phyloP scores from a whole-genome alignment of 2,797 vertebrate genomes.

The Momotus momota region DNA sequence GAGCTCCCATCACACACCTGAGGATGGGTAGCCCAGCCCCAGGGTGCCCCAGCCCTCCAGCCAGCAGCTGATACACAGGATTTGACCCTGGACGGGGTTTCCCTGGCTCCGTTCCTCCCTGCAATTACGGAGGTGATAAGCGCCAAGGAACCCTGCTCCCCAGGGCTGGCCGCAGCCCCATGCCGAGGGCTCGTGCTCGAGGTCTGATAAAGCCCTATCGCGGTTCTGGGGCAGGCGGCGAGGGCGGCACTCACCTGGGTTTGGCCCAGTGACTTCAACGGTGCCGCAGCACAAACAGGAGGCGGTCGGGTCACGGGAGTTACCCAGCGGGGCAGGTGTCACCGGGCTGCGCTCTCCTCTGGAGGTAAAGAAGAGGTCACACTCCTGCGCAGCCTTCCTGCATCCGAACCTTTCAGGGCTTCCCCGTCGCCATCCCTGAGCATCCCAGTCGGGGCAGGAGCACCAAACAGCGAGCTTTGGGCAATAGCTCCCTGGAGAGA shows the following conservation, averaged over 20 bases:
- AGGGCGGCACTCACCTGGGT: constrained; percentile 19
- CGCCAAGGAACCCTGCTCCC: neutral
- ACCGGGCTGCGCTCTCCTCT: constrained; percentile 35
- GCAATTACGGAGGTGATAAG: rapidly evolving
- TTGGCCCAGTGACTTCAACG: constrained; percentile 41
- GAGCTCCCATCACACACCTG: neutral
- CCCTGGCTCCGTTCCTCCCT: neutral
- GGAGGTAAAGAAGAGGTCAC: constrained; percentile 62
- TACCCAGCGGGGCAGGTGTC: constrained; percentile 59
- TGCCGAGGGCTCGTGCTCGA: rapidly evolving
- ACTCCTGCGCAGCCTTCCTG: neutral
- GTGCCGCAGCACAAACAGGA: constrained; percentile 53
- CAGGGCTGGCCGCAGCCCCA: rapidly evolving
- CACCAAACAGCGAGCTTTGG: neutral
- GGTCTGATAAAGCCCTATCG: neutral
- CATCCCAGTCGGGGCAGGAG: rapidly evolving
- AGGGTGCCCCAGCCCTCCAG: neutral
- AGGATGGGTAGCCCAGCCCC: neutral
- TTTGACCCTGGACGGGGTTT: neutral
- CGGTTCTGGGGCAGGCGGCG: neutral
- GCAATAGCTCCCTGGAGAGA: neutral
- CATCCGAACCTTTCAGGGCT: neutral
- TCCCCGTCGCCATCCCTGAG: rapidly evolving
- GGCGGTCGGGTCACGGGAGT: constrained; percentile 15
- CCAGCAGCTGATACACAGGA: neutral